Conservation (phyloP, 1,140 invertebrate genomes). For the Drosophila sp. region DNA sequence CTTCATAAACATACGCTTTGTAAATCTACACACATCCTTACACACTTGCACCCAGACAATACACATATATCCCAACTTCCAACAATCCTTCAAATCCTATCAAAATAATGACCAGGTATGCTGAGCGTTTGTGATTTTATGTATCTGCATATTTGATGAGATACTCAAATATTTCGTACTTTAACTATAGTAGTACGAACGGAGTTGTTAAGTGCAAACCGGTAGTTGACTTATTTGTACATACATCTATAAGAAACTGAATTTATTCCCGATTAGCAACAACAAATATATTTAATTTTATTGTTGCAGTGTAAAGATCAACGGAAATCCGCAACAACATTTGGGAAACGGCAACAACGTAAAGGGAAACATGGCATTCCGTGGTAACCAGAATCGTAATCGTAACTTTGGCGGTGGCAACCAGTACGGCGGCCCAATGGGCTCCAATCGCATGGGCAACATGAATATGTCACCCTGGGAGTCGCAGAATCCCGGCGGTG, state of each 20-base stretch:
- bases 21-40: slow-evolving; percentile 25
- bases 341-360: slow-evolving; percentile 29
- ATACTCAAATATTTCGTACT: too few species aligned
- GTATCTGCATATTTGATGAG: not conserved
- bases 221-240: not conserved
- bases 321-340: slow-evolving; percentile 48
- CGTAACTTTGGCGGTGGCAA: slow-evolving; percentile 81
- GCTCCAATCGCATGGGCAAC: slow-evolving; percentile 72
- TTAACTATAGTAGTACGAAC: too few species aligned
- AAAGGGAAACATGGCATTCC: slow-evolving; percentile 74
- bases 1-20: slow-evolving; percentile 42
- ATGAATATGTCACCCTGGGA: slow-evolving; percentile 84
- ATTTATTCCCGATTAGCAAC: too few species aligned
- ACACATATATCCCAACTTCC: slow-evolving; percentile 13
- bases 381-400: slow-evolving; percentile 81
- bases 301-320: slow-evolving; percentile 60
- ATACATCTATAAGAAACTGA: not conserved
- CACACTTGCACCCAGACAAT: slow-evolving; percentile 23
- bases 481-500: slow-evolving; percentile 72
- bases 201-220: too few species aligned
- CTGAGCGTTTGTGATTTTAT: slow-evolving; percentile 5
- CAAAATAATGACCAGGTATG: slow-evolving; percentile 76
- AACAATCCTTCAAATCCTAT: slow-evolving; percentile 31
- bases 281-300: not conserved
- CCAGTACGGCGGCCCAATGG: slow-evolving; percentile 78